Percentiles rank a stretch among this genome's conserved stretches.
Conservation (phyloP, 2,888 invertebrate genomes). For the Pogonocherus hispidulus region DNA sequence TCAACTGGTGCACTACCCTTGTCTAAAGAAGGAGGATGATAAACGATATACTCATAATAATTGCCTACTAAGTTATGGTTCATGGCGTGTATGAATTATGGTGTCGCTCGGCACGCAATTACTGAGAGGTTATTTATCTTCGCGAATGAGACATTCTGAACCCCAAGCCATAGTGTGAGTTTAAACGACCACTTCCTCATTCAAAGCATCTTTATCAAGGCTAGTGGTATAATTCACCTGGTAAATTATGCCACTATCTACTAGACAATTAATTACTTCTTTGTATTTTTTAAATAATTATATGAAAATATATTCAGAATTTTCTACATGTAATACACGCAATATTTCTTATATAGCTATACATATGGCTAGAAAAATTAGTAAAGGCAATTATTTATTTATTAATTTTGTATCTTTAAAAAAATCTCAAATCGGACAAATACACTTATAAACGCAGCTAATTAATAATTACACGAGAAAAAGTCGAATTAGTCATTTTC, state of each 20-base stretch:
- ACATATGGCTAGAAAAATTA: too few relatives aligned
- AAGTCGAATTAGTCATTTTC: too few relatives aligned
- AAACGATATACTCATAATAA: conserved; percentile 74
- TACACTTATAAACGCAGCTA: too few relatives aligned
- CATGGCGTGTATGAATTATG: conserved; percentile 74
- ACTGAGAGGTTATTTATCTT: conserved; percentile 72
- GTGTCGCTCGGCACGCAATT: conserved; percentile 74
- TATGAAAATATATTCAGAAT: not conserved
- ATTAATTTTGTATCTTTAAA: too few relatives aligned
- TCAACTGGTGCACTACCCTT: conserved; percentile 61
- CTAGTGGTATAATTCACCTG: conserved; percentile 51
- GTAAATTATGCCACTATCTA: conserved; percentile 62
- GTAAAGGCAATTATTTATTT: too few relatives aligned
- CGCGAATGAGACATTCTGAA: conserved; percentile 56
- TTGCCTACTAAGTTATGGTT: conserved; percentile 75
- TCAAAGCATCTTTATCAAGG: conserved; percentile 63
- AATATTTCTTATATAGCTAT: too few relatives aligned
- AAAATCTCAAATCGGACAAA: too few relatives aligned
- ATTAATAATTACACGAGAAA: too few relatives aligned
- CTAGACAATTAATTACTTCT: conserved; percentile 54
- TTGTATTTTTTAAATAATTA: not conserved
- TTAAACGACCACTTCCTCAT: conserved; percentile 62
- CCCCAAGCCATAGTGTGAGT: conserved; percentile 52
- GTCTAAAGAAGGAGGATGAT: conserved; percentile 67
- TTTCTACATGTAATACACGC: too few relatives aligned